phyloP scores from a whole-genome alignment of 2,888 invertebrate genomes.

The Artemia sinica region DNA sequence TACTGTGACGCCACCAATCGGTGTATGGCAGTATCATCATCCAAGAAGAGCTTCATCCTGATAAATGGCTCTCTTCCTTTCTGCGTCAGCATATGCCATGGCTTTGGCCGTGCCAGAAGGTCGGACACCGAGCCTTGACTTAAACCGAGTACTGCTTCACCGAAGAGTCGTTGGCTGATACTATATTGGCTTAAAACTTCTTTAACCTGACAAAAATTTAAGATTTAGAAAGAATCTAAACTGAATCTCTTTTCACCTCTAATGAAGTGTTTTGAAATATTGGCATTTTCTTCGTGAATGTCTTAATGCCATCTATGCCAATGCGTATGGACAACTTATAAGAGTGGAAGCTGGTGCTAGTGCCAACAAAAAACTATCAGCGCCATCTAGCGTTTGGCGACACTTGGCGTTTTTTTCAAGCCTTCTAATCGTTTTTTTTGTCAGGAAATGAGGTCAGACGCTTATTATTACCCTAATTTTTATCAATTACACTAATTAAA shows the following conservation, averaged over 20 bases:
- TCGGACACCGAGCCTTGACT: slow-evolving; percentile 97
- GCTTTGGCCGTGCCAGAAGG: slow-evolving; percentile 86
- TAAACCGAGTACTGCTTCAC: slow-evolving; percentile 88
- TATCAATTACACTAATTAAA: no score
- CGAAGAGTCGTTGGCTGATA: slow-evolving; percentile 92
- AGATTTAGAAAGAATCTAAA: not conserved
- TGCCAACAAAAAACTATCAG: no score
- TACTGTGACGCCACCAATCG: slow-evolving; percentile 90
- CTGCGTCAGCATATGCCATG: slow-evolving; percentile 97
- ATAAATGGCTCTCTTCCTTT: slow-evolving; percentile 93
- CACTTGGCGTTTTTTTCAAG: no score
- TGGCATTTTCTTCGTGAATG: no score
- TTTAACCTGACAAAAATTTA: slow-evolving; percentile 44
- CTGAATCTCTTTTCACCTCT: not conserved
- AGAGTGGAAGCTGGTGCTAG: no score
- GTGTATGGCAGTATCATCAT: slow-evolving; percentile 86
- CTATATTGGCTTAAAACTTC: slow-evolving; percentile 87
- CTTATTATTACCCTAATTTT: no score
- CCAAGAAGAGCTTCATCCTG: slow-evolving; percentile 92
- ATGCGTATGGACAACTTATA: no score
- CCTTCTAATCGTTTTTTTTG: no score
- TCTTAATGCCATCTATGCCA: no score
- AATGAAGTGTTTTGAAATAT: no score
- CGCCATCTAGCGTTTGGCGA: no score
- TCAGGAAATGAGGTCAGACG: no score